Conservation (phyloP, 2,888 invertebrate species). For the Lobophora halterata region DNA sequence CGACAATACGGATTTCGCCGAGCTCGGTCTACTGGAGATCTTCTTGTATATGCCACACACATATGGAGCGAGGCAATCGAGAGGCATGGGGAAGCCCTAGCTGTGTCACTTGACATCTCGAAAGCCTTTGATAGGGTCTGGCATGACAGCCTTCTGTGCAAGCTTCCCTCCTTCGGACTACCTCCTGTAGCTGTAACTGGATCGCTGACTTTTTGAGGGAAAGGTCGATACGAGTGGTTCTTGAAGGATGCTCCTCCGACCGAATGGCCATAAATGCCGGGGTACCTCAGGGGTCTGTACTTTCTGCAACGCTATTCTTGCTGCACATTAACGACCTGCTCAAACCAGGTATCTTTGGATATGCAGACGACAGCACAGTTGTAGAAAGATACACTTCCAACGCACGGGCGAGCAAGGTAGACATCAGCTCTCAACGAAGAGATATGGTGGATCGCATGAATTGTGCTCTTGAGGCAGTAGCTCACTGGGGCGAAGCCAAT, state of each 20-base stretch:
- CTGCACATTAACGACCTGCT: too few relatives aligned
- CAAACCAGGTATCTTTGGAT: too few relatives aligned
- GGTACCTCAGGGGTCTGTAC: conserved; percentile 4
- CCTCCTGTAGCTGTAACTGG: not conserved
- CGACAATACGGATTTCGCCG: not conserved
- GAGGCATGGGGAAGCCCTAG: not conserved
- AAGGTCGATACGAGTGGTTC: conserved; percentile 2
- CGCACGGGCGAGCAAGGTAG: too few relatives aligned
- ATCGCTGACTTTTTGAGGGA: conserved; percentile 1
- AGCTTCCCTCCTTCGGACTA: not conserved
- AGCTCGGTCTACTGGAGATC: not conserved
- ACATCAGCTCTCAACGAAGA: too few relatives aligned
- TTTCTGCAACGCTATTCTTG: too few relatives aligned
- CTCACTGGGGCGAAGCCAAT: too few relatives aligned
- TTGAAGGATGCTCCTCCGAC: conserved; percentile 1
- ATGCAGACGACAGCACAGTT: too few relatives aligned
- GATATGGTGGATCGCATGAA: too few relatives aligned
- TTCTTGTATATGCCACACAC: conserved; percentile 3
- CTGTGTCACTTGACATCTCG: not conserved
- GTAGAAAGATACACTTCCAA: too few relatives aligned
- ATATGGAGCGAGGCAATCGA: not conserved
- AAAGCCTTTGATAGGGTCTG: conserved; percentile 2
- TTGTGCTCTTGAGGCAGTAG: too few relatives aligned
- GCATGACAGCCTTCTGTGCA: not conserved
- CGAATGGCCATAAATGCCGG: conserved; percentile 1